Evolutionary conservation across 2,113 vertebrate species (phyloP).

Genomic region (Oryzias celebensis): DNA sequence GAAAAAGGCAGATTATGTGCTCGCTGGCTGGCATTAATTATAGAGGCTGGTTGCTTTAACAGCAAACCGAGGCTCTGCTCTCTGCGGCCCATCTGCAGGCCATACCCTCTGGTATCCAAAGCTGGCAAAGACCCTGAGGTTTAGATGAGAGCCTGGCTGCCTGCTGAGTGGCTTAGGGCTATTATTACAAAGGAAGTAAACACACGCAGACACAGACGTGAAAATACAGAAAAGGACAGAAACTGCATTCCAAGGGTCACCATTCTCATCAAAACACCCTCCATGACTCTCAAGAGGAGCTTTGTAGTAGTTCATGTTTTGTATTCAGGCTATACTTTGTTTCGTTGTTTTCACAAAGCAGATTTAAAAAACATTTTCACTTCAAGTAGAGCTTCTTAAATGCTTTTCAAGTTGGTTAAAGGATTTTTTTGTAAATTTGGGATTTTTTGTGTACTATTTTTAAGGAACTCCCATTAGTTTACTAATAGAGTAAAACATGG

Average conservation of each 20-base stretch:
- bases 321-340: too few relatives aligned
- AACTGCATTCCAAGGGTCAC: slow-evolving; percentile 13
- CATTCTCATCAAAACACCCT: not conserved
- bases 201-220: slow-evolving; percentile 11
- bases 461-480: too few relatives aligned
- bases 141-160: slow-evolving; percentile 46
- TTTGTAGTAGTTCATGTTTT: too few relatives aligned
- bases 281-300: too few relatives aligned
- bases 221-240: slow-evolving; percentile 7
- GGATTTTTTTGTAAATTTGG: too few relatives aligned
- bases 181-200: slow-evolving; percentile 57
- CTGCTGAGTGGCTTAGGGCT: slow-evolving; percentile 45
- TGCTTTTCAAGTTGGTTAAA: too few relatives aligned
- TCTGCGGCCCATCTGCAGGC: slow-evolving; percentile 47
- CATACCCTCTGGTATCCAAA: slow-evolving; percentile 31
- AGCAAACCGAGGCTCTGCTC: slow-evolving; percentile 4
- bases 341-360: too few relatives aligned
- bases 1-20: not conserved
- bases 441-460: too few relatives aligned
- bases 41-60: slow-evolving; percentile 2
- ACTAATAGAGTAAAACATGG: too few relatives aligned
- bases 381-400: too few relatives aligned
- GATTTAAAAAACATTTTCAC: too few relatives aligned
- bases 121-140: slow-evolving; percentile 48
- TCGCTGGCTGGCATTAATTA: slow-evolving; percentile 13